Base-by-base conservation (phyloP, 1,140 invertebrate species). In the Macrostomum lignano region DNA sequence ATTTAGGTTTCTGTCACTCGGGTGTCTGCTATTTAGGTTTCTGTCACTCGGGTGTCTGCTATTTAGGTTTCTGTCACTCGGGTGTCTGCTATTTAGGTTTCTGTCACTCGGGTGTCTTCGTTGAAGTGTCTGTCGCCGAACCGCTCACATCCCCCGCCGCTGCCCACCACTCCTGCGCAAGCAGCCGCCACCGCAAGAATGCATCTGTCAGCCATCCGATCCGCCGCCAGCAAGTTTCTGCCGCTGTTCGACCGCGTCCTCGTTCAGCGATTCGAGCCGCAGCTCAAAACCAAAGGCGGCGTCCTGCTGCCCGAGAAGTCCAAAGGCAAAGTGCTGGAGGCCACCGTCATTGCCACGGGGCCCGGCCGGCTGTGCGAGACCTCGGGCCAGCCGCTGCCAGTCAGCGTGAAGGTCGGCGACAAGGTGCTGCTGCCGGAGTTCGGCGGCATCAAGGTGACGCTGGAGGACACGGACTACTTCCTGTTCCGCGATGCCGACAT, bases 261-360 rank as follows among this genome's bases (percentile, higher is more conserved):
- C 21, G 68, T 98, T 38, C 74, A 93, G 61, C 71, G 76, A 50
- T 74, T 81, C 29, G 76, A 84, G 47, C 73, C 81, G 29, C 54
- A 94, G 29, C 71, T 76, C 1, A 84, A 78, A 62, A 91, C 84
- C 14, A 88, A 88, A 60, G 81, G 67, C 36, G 88, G 88, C 36
- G 84, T 98, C 51, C 73, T 96, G 40, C 70, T 98, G 40, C 91
- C 91, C 1, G 88, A 98, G 49, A 93, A 91, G 53, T 72, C 86
- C 3, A 71, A 77, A 52, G 70, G 69, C 21, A 96, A 96, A 63
- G 74, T 96, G 33, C 60, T 88, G 2, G 69, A 74, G 47, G 91
- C 76, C 11, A 84, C 76, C 39, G 82, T 98, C 9, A 65, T 98
- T 9, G 84, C 88, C 17, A 71, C 81, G 42, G 91, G 91, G 34